Percentiles rank a stretch among this genome's conserved stretches.
phyloP scores from a whole-genome alignment of 30 jellyfish, hydroid and myxozoan genomes.

The Clytia hemisphaerica region DNA sequence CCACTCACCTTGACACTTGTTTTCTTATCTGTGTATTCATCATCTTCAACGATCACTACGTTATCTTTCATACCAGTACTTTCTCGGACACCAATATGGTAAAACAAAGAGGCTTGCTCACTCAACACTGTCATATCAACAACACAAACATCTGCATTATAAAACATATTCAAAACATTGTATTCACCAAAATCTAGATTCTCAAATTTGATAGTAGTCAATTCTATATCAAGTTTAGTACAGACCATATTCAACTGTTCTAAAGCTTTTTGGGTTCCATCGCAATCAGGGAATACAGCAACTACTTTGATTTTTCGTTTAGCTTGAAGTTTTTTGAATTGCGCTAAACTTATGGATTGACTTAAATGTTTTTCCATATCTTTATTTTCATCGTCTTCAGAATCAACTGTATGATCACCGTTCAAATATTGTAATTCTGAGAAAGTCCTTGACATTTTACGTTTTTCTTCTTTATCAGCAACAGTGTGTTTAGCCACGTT shows the following conservation, averaged over 20 bases:
- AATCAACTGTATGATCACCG: background rate
- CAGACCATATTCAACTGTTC: constrained; percentile 55
- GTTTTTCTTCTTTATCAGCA: constrained; percentile 4
- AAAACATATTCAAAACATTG: constrained; percentile 67
- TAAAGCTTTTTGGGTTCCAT: constrained; percentile 48
- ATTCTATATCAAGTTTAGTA: constrained; percentile 51
- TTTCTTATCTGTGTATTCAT: constrained; percentile 44
- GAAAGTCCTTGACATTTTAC: background rate
- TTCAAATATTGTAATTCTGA: constrained; percentile 10
- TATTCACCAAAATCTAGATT: constrained; percentile 88
- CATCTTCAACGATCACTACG: constrained; percentile 59
- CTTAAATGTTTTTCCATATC: constrained; percentile 10
- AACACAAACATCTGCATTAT: constrained; percentile 83
- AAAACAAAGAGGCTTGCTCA: constrained; percentile 78
- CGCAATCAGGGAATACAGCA: constrained; percentile 69
- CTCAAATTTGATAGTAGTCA: constrained; percentile 52
- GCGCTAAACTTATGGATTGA: constrained; percentile 20
- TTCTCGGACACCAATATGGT: constrained; percentile 93
- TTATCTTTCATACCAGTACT: constrained; percentile 97
- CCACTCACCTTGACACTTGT: constrained; percentile 73
- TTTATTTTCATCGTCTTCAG: constrained; percentile 13
- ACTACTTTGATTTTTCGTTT: constrained; percentile 53
- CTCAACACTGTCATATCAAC: constrained; percentile 68
- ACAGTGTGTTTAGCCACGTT: constrained; percentile 11
- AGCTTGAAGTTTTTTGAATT: constrained; percentile 35